Conservation (phyloP, 2,888 invertebrate species). For the Xanthia togata region DNA sequence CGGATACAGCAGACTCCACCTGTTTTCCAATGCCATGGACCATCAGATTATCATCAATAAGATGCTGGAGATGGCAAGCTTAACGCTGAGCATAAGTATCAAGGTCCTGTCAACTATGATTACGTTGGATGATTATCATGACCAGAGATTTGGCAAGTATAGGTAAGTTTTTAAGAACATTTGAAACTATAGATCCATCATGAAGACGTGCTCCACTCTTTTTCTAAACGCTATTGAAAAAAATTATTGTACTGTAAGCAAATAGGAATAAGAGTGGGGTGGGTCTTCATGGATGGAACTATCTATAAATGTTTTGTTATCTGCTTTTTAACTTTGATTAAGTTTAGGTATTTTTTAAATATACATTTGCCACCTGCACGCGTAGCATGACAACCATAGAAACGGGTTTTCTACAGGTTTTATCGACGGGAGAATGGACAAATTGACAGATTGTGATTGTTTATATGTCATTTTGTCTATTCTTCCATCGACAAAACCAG, state of each 20-base stretch:
- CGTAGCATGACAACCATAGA: too few relatives aligned
- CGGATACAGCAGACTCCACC: slow-evolving; percentile 97
- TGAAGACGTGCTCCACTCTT: too few relatives aligned
- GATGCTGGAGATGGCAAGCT: slow-evolving; percentile 95
- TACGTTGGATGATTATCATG: slow-evolving; percentile 96
- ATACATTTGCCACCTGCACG: not conserved
- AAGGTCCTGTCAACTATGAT: slow-evolving; percentile 96
- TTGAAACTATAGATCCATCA: not conserved
- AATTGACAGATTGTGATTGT: too few relatives aligned
- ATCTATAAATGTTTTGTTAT: not conserved
- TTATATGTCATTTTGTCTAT: too few relatives aligned
- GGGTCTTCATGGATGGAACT: too few relatives aligned
- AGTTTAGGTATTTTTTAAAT: not conserved
- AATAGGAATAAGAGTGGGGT: too few relatives aligned
- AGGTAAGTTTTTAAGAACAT: slow-evolving; percentile 89
- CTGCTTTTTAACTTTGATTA: not conserved
- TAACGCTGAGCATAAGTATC: slow-evolving; percentile 95
- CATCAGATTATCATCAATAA: slow-evolving; percentile 96
- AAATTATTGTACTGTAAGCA: too few relatives aligned
- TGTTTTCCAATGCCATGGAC: slow-evolving; percentile 95
- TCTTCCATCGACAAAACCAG: too few relatives aligned
- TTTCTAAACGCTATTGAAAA: too few relatives aligned
- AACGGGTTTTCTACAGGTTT: too few relatives aligned
- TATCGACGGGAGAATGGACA: too few relatives aligned
- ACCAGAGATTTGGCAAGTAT: slow-evolving; percentile 97